Base-by-base conservation (phyloP, 1,140 invertebrate species). In the Idris sp. region DNA sequence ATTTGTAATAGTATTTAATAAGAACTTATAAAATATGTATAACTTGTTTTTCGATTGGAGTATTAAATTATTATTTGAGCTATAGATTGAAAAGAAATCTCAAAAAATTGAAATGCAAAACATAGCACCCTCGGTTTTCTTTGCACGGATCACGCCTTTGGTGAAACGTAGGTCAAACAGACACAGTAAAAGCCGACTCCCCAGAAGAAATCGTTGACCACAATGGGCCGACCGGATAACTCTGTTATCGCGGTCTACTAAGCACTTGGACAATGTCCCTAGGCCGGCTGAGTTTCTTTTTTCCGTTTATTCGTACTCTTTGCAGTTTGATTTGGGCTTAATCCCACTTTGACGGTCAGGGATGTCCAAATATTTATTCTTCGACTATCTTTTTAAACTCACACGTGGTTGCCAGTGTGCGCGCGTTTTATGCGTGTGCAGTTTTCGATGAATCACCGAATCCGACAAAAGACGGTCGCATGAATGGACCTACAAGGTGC, bases 311-410 rank as follows among this genome's bases (percentile, higher is more conserved):
- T 67, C 74, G 51, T 65, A 54, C 41, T 53, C 33, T 36, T 44
- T 33, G 5, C 49, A 41, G 51, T 38, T 48, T 56, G 68, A 73
- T 73, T 65, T 35, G 51, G 56, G 46, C 31, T 69, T 69, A 68
- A 77, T 74, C 69, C 69, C 75, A 71, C 75, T 77, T 77, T 69
- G 74, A 40, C 53, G 68, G 68, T 73, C 64, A 65, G 41, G 46
- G 8, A 69, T 46, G 74, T 73, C 74, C 69, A 77, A 77, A 77
- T 77, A 77, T 77, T 77, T 77, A 77, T 72, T 72, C 58, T 51
- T 40, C 58, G 44, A 22, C 64, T 58, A 64, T 58, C 56, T 64
- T 30, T 43, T 59, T 74, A 26, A 46, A 48, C 62, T 41, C 49
- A 58, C 62, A 48, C 61, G 33, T 35, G 15, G 2, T 10, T 28